These are phyloP conservation scores for Campoplex capitator DNA, from an alignment of 2,888 invertebrate species.

Conservation along the genomic window DNA sequence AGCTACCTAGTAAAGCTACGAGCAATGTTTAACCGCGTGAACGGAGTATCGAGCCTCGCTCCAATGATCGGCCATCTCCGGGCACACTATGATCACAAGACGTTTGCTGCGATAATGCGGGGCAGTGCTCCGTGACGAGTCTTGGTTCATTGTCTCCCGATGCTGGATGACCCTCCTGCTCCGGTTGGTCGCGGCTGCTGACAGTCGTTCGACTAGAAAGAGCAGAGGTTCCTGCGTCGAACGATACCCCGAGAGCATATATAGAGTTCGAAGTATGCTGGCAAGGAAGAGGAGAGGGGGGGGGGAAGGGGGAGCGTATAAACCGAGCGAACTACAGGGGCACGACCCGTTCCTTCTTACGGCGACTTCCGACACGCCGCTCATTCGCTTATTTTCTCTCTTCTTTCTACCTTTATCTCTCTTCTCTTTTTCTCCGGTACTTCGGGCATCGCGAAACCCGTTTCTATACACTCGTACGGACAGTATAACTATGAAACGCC, in stretches of 20 bases:
- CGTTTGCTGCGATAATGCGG: slow-evolving; percentile 54
- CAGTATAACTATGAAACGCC: neutral
- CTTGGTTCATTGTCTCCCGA: slow-evolving; percentile 71
- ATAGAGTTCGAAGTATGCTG: neutral
- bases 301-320: neutral
- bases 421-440: slow-evolving; percentile 18
- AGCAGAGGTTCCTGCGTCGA: slow-evolving; percentile 44
- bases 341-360: slow-evolving; percentile 68
- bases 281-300: neutral
- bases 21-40: slow-evolving; percentile 35
- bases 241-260: neutral
- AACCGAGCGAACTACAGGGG: slow-evolving; percentile 58
- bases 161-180: slow-evolving; percentile 48
- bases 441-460: slow-evolving; percentile 57
- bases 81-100: slow-evolving; percentile 53
- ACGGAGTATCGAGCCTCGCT: slow-evolving; percentile 34
- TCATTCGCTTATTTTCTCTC: slow-evolving; percentile 50
- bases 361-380: slow-evolving; percentile 64
- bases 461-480: slow-evolving; percentile 29
- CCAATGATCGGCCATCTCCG: slow-evolving; percentile 40
- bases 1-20: neutral
- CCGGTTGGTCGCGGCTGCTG: slow-evolving; percentile 48
- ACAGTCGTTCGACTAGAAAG: slow-evolving; percentile 57
- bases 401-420: slow-evolving; percentile 35
- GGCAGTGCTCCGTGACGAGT: slow-evolving; percentile 45